These are phyloP conservation scores for Gulo gulo DNA, from an alignment of 2,113 vertebrate species.

Conservation along the genomic window DNA sequence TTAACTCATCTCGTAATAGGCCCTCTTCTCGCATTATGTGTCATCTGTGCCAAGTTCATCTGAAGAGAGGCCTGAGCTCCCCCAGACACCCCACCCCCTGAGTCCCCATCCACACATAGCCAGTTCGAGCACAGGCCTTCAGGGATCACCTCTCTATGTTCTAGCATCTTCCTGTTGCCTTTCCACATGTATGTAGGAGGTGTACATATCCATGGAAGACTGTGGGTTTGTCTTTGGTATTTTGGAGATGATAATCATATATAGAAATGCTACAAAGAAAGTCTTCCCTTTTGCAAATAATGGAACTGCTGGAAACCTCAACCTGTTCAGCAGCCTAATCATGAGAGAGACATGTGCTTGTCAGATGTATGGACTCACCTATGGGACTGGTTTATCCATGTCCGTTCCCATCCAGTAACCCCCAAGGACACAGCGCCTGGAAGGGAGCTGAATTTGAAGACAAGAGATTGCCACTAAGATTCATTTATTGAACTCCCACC, in stretches of 20 bases:
- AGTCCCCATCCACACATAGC: not conserved
- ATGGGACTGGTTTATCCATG: not conserved
- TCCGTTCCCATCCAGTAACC: not conserved
- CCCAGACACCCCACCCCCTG: not conserved
- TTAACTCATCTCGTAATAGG: not conserved
- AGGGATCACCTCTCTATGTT: not conserved
- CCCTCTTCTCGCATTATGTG: not conserved
- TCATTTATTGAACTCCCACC: not conserved
- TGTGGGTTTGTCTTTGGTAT: slow-evolving; percentile 8
- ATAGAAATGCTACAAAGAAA: not conserved
- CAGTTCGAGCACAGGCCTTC: not conserved
- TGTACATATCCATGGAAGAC: not conserved
- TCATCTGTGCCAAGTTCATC: not conserved
- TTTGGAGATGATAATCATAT: not conserved
- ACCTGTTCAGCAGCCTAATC: not conserved
- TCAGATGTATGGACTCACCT: not conserved
- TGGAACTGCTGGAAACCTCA: not conserved
- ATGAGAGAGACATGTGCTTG: not conserved
- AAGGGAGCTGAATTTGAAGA: not conserved
- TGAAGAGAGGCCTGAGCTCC: not conserved
- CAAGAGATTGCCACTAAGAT: not conserved
- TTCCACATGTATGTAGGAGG: not conserved
- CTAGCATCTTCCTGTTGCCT: not conserved
- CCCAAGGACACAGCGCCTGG: not conserved
- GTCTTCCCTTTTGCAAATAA: not conserved